These are phyloP conservation scores for Vombatus ursinus DNA, from an alignment of 2,113 vertebrate species.

Conservation along the genomic window DNA sequence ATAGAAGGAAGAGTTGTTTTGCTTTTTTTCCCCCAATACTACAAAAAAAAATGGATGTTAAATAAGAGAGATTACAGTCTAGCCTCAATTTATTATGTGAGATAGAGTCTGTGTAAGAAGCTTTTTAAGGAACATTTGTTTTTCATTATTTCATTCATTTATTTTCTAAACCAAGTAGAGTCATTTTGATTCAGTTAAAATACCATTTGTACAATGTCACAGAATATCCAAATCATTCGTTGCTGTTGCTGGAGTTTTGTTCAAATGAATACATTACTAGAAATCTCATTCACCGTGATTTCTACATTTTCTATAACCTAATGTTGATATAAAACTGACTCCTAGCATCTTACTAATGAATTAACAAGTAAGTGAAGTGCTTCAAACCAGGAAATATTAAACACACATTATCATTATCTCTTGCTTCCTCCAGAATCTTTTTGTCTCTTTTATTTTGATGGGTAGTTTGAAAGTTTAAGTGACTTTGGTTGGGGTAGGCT, in stretches of 20 bases:
- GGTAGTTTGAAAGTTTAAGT: conserved; percentile 29
- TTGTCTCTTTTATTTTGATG: conserved; percentile 42
- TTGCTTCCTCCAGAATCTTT: not conserved
- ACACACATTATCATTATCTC: not conserved
- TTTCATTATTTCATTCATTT: conserved; percentile 45
- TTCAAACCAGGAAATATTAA: not conserved
- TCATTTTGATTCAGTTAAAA: conserved; percentile 43
- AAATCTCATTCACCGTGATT: conserved; percentile 23
- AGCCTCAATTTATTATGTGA: not conserved
- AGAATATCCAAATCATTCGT: conserved; percentile 40
- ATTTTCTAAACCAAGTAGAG: conserved; percentile 32
- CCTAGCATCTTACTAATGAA: not conserved
- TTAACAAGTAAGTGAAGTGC: not conserved
- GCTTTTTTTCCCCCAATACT: not conserved
- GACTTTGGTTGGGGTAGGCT: conserved; percentile 35
- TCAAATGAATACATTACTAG: conserved; percentile 15
- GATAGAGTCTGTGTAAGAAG: not conserved
- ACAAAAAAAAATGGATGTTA: not conserved
- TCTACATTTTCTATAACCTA: conserved; percentile 24
- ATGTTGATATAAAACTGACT: conserved; percentile 21
- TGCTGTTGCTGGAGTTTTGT: conserved; percentile 25
- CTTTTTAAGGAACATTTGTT: conserved; percentile 42
- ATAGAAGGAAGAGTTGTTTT: conserved; percentile 13
- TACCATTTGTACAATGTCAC: conserved; percentile 21
- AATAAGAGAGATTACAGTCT: conserved; percentile 16